A percentile compares a stretch with the other conserved stretches of the same genome.
Conservation (phyloP, 2,113 vertebrate species). For the Aramus guarauna region DNA sequence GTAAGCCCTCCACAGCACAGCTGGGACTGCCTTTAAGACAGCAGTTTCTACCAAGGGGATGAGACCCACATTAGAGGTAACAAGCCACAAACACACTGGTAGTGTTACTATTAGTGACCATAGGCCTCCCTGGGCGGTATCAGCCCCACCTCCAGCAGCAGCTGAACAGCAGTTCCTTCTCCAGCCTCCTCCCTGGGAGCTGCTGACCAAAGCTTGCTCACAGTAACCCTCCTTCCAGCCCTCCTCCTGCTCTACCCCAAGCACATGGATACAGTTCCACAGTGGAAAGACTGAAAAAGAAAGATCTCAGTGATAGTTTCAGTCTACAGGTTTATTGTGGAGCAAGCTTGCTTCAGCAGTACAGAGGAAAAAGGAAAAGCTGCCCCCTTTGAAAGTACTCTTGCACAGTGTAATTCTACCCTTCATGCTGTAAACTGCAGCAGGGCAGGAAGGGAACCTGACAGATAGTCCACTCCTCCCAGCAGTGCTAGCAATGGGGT, state of each 20-base stretch:
- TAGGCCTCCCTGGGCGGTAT: background rate
- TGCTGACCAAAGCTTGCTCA: no score
- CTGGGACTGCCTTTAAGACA: background rate
- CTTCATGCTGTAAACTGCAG: background rate
- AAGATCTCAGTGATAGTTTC: background rate
- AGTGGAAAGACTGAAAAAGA: background rate
- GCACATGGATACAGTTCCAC: background rate
- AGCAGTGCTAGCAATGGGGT: background rate
- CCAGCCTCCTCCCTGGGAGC: background rate
- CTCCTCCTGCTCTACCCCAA: no score
- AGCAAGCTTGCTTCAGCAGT: background rate
- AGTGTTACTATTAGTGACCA: no score
- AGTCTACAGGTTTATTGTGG: background rate
- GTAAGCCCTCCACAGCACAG: background rate
- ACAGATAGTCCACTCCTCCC: no score
- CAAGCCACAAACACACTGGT: background rate
- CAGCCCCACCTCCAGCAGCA: background rate
- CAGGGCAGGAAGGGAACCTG: background rate
- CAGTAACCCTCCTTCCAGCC: background rate
- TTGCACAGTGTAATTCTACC: background rate
- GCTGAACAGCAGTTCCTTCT: background rate
- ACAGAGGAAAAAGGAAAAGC: background rate
- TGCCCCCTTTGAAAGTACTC: background rate
- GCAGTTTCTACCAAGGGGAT: background rate
- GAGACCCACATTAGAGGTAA: background rate